Evolutionary conservation across 2,797 vertebrate genomes (phyloP), one percentile per base, ranked within the genome.

Genomic region (Microctenopoma stevenorrisi): DNA sequence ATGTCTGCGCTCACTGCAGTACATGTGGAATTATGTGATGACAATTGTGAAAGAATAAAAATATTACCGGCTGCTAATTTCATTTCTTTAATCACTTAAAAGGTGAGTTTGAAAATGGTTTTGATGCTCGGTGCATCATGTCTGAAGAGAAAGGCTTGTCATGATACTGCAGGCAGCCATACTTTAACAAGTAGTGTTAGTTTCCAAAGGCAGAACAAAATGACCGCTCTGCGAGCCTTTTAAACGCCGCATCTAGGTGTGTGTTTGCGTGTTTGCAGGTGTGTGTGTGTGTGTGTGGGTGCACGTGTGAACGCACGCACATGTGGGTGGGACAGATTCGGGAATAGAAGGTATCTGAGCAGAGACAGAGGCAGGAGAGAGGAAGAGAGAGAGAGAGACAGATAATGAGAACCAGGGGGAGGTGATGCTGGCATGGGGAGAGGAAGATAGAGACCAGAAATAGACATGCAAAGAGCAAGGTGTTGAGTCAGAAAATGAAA

Each of bases 401-500:
- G 84, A 92, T 92, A 93, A 93, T 94, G 93, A 94, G 93, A 92
- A 93, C 86, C 92, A 91, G 89, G 91, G 85, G 90, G 91, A 91
- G 91, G 91, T 80, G 88, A 88, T 76, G 89, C 84, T 86, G 83
- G 89, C 89, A 82, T 86, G 86, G 77, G 83, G 83, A 85, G 88
- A 86, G 76, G 82, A 82, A 86, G 86, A 88, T 82, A 72, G 88
- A 91, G 81, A 88, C 85, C 72, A 87, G 84, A 91, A 93, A 90
- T 92, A 91, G 92, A 90, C 86, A 89, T 89, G 91, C 86, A 90
- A 85, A 92, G 86, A 89, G 82, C 84, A 88, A 92, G 90, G 90
- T 91, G 92, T 94, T 93, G 93, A 94, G 92, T 94, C 92, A 94
- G 88, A 93, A 89, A 90, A 91, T 86, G 81, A 90, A 92, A 88